Evolutionary conservation across 2,888 invertebrate species (phyloP), one percentile per base, ranked within the genome.

Genomic region (Dascillus cervinus): DNA sequence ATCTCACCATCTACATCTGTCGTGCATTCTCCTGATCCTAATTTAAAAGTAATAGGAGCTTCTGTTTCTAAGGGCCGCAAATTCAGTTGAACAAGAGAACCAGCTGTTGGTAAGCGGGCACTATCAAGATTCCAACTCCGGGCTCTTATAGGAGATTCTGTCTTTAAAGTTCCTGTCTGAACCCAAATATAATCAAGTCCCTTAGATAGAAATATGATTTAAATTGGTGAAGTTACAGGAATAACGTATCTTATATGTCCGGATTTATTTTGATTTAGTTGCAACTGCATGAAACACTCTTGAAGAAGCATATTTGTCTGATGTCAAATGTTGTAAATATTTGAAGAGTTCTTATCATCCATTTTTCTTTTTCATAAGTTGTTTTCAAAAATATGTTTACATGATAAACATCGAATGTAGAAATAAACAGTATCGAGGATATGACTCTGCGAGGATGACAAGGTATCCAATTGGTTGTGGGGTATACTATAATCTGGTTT

Each of bases 61-160:
- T 72, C 72, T 36, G 72, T 72, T 48, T 71, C 70, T 3, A 69
- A 72, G 51, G 79, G 77, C 33, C 58, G 56, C 9, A 58, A 52
- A 33, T 59, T 62, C 19, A 65, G 73, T 65, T 96, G 95, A 39
- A 96, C 75, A 34, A 84, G 75, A 51, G 82, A 82, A 40, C 95
- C 95, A 4, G 91, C 95, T n/a, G 92, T 95, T 30, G 96, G 70
- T 19, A 96, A 74, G 17, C 91, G 77, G 3, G 90, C 89, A 13
- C 91, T 97, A 69, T 97, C 97, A 50, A 94, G 75, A 65, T 96
- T 97, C 97, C 97, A 98, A 41, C 96, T 92, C 30, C 98, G 67
- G 13, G 91, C 90, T 41, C 84, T 82, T 52, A 97, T 86, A 30
- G 84, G 81, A 13, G 88, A 89, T 48, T 89, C 90, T 11, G 91